Evolutionary conservation across 2,797 vertebrate species (phyloP).

Genomic region (Vipera ursinii): DNA sequence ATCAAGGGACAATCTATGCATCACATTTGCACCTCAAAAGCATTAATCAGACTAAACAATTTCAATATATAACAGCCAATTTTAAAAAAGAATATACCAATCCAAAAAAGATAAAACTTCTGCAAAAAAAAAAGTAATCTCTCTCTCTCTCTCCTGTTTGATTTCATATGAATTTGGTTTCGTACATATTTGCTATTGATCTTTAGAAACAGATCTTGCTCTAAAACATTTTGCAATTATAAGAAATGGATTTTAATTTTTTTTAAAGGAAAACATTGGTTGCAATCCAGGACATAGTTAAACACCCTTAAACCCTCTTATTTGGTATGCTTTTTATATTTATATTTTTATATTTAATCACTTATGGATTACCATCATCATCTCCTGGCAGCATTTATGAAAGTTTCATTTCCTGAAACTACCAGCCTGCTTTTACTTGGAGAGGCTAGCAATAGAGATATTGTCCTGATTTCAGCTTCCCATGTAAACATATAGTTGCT

Average conservation of each 20-base stretch:
- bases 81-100: rapidly evolving
- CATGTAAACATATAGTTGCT: background rate
- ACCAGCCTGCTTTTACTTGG: background rate
- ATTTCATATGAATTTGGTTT: slow-evolving; percentile 32
- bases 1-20: background rate
- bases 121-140: background rate
- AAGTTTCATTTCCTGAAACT: slow-evolving; percentile 54
- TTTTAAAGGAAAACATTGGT: background rate
- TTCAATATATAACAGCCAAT: background rate
- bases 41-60: background rate
- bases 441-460: background rate
- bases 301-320: background rate
- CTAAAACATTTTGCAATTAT: slow-evolving; percentile 39
- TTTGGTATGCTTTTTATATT: background rate
- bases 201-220: slow-evolving; percentile 41
- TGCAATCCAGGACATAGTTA: background rate
- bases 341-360: background rate
- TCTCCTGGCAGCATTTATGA: slow-evolving; percentile 47
- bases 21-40: background rate
- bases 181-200: slow-evolving; percentile 45
- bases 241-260: slow-evolving; percentile 30
- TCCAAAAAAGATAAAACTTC: slow-evolving; percentile 19
- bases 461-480: background rate
- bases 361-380: slow-evolving; percentile 33
- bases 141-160: slow-evolving; percentile 34